Base-by-base conservation (phyloP, 2,888 invertebrate species). In the Aphelenchoides bicaudatus region DNA sequence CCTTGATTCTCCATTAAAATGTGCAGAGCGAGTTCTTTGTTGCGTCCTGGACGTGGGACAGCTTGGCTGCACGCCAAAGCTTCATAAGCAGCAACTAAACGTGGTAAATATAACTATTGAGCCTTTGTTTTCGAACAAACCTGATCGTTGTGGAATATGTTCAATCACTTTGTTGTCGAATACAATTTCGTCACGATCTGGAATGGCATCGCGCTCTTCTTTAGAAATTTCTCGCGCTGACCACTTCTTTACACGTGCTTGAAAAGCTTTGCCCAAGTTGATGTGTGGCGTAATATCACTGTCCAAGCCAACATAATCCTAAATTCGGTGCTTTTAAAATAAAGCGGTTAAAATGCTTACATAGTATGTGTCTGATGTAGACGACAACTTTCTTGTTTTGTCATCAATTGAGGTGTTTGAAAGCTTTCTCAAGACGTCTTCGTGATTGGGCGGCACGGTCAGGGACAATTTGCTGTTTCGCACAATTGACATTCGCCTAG, bases 21-120 rank as follows among this genome's bases (percentile, higher is more conserved):
- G 59, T 77, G 75, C 27, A 77, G 61, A 2, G 77, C 77, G n/a
- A 77, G 54, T 52, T 77, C 77, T 61, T 71, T 77, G 58, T 77
- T 78, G 28, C 67, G 57, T 29, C 77, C 77, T 10, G 70, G 66
- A 31, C 65, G 54, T 13, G 74, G 74, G 29, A 71, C 66, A 5
- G 76, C 76, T 50, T 68, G 66, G 55, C 71, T 70, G 62, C 74
- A 75, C 16, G 74, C 68, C 21, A 77, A 63, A 10, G 68, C 52
- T 49, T 77, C 77, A 61, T 68, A 77, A 16, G 77, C 74, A 39
- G 65, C 66, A n/a, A 77, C 74, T 75, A 63, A 65, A 62, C 56
- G 30, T n/a, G 10, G 38, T 27, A n/a, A 52, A 19, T 8, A 5
- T 61, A 58, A 2, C 6, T 58, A 6, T n/a, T 56, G n/a, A 47